Evolutionary conservation across 2,888 invertebrate genomes (phyloP), one percentile per base, ranked within the genome.

Genomic region (Neoaliturus tenellus): DNA sequence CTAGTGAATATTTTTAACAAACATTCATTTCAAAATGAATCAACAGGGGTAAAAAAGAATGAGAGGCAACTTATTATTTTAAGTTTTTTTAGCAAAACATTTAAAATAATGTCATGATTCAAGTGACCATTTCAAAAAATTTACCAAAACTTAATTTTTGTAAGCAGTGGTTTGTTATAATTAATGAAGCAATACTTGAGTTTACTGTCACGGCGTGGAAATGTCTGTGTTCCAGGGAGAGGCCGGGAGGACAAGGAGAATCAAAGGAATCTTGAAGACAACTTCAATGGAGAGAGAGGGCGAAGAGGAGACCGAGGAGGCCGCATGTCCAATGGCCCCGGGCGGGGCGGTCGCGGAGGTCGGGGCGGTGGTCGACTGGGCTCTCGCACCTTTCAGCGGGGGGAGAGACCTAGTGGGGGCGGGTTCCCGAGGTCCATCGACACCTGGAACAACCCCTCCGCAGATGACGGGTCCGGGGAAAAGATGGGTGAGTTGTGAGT

Each of bases 211-310:
- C n/a, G n/a, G n/a, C n/a, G n/a, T n/a, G n/a, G n/a, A n/a, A n/a
- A n/a, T n/a, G n/a, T n/a, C n/a, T n/a, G n/a, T n/a, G n/a, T n/a
- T n/a, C n/a, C 69, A 91, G 92, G 94, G 92, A 92, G 93, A 80
- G 93, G 93, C 83, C 92, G 93, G 89, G 94, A 94, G 90, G 92
- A 93, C 86, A 94, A 94, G 88, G 94, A 94, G 89, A 94, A 94
- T 87, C 93, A 94, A 87, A 92, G 93, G 87, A 93, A 93, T 87
- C 89, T 91, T 88, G 91, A 91, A 87, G 92, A 94, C 85, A 93
- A 93, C 89, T 90, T 88, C 25, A 87, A 90, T 82, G 88, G 87
- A 41, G 87, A 88, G 80, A 44, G 80, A 0, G 88, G 88, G 6
- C 88, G 87, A 8, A 88, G 89, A 6, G 87, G 87, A 86, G 86